phyloP scores from a whole-genome alignment of 1,140 invertebrate species.

The Drosophila novamexicana region DNA sequence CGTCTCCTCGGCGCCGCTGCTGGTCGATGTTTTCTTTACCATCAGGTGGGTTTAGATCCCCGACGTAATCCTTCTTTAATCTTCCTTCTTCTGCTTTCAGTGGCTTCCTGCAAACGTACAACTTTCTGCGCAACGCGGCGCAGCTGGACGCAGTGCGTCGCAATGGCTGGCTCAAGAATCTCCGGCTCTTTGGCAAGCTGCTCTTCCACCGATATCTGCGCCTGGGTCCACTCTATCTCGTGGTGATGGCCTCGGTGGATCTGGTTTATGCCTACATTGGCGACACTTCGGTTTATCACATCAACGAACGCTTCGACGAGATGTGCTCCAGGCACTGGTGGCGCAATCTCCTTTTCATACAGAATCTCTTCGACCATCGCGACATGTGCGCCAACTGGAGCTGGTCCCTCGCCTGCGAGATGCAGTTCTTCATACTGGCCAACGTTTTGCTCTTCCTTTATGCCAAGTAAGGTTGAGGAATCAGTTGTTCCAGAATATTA shows the following conservation, averaged over 20 bases:
- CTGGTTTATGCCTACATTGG: slow-evolving; percentile 85
- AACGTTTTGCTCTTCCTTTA: slow-evolving; percentile 85
- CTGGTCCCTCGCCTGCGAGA: slow-evolving; percentile 93
- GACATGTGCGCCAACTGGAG: slow-evolving; percentile 91
- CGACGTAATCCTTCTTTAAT: neutral
- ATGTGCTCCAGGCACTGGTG: slow-evolving; percentile 87
- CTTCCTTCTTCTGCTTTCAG: slow-evolving; percentile 30
- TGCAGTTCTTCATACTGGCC: slow-evolving; percentile 90
- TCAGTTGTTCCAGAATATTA: neutral
- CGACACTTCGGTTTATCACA: slow-evolving; percentile 85
- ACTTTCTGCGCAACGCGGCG: slow-evolving; percentile 71
- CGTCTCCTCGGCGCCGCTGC: slow-evolving; percentile 77
- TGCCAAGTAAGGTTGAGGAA: slow-evolving; percentile 79
- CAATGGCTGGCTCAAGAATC: slow-evolving; percentile 64
- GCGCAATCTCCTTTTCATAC: slow-evolving; percentile 88
- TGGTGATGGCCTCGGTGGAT: slow-evolving; percentile 85
- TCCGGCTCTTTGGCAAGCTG: slow-evolving; percentile 72
- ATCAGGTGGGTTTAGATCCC: slow-evolving; percentile 62
- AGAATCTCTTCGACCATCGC: slow-evolving; percentile 86
- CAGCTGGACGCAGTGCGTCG: slow-evolving; percentile 68
- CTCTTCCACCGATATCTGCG: slow-evolving; percentile 79
- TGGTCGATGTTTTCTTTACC: slow-evolving; percentile 84
- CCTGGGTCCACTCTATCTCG: slow-evolving; percentile 86
- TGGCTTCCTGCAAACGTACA: slow-evolving; percentile 80
- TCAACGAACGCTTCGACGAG: slow-evolving; percentile 85